These are phyloP conservation scores for Jordanella pulchra DNA, from an alignment of 2,797 vertebrate genomes.

Conservation along the genomic window DNA sequence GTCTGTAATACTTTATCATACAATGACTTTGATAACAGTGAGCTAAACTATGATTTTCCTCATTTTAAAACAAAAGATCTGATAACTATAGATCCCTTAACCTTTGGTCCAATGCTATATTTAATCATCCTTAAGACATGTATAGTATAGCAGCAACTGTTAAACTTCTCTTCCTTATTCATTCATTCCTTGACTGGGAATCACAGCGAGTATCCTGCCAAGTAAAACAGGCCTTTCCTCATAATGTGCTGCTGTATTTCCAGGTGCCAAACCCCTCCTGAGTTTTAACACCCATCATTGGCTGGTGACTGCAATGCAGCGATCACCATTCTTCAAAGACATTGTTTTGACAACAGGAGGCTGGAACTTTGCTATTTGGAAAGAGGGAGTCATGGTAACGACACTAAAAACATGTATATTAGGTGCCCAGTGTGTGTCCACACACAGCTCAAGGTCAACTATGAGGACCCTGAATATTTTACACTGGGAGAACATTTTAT, in stretches of 20 bases:
- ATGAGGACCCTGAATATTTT: not conserved
- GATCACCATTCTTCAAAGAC: slow-evolving; percentile 91
- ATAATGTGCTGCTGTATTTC: slow-evolving; percentile 21
- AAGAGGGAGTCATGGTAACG: slow-evolving; percentile 86
- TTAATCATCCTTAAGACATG: slow-evolving; percentile 10
- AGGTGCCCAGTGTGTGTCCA: not conserved
- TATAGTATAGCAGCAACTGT: not conserved
- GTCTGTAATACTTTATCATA: not conserved
- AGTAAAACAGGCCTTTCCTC: slow-evolving; percentile 6
- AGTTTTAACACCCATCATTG: slow-evolving; percentile 76
- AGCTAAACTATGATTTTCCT: slow-evolving; percentile 11
- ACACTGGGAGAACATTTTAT: not conserved
- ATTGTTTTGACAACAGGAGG: slow-evolving; percentile 86
- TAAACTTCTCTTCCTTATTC: not conserved
- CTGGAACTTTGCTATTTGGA: slow-evolving; percentile 91
- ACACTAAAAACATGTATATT: not conserved
- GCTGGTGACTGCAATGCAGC: slow-evolving; percentile 83
- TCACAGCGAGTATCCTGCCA: slow-evolving; percentile 9
- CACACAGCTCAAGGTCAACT: not conserved
- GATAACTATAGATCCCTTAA: not conserved
- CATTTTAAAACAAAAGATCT: slow-evolving; percentile 8
- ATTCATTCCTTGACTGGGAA: not conserved
- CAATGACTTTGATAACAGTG: not conserved
- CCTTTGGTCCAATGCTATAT: slow-evolving; percentile 17
- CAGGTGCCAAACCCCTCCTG: slow-evolving; percentile 82